Percentiles rank a stretch among this genome's conserved stretches.
Conservation (phyloP, 1,140 invertebrate species). For the Heterodera carotae region DNA sequence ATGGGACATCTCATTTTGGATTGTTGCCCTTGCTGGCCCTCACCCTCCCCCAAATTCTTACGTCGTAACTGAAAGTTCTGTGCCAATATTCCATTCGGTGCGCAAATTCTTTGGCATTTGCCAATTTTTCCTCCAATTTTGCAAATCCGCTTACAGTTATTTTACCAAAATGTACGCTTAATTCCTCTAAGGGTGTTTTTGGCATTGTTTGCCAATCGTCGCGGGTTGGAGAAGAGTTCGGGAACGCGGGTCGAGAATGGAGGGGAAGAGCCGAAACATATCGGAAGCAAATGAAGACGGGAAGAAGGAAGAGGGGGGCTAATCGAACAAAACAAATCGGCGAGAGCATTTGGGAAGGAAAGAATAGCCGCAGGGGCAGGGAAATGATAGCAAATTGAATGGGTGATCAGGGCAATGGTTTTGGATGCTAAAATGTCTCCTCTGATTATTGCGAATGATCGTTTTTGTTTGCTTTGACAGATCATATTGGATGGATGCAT, state of each 20-base stretch:
- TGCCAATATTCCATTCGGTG: slow-evolving; percentile 4
- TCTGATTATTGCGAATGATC: no score
- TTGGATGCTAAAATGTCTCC: no score
- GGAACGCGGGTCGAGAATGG: not conserved
- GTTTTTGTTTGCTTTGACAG: no score
- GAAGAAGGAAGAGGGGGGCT: not conserved
- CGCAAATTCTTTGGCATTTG: slow-evolving; percentile 1
- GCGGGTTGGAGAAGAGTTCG: not conserved
- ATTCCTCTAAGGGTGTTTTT: not conserved
- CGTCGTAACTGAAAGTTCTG: slow-evolving; percentile 16
- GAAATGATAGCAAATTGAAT: no score
- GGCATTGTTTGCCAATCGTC: not conserved
- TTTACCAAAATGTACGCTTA: not conserved
- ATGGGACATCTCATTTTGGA: not conserved
- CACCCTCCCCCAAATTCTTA: not conserved
- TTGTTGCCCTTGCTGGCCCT: slow-evolving; percentile 4
- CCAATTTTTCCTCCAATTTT: not conserved
- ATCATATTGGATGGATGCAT: no score
- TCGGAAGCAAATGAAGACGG: not conserved
- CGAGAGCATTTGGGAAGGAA: not conserved
- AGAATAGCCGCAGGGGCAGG: not conserved
- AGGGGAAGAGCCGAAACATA: not conserved
- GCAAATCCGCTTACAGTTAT: not conserved
- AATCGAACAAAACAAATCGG: not conserved
- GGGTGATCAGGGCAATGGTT: no score